These are phyloP conservation scores for Panthera leo DNA, from an alignment of 2,113 vertebrate genomes.

Conservation along the genomic window DNA sequence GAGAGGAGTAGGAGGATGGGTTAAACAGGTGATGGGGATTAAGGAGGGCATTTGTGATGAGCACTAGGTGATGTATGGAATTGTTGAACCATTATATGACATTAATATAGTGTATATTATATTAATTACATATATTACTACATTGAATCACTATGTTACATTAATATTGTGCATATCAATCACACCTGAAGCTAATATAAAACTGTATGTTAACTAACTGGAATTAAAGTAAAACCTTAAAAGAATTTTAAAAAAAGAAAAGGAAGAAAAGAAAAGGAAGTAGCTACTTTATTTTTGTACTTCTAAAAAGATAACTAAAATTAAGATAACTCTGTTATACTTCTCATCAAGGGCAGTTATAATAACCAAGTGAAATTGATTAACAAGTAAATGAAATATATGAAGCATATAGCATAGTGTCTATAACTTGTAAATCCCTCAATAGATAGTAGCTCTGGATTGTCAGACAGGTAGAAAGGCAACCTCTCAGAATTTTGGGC, in stretches of 20 bases:
- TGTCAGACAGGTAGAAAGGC: neutral
- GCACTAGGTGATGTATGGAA: neutral
- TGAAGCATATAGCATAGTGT: neutral
- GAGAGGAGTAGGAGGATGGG: neutral
- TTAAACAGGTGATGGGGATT: neutral
- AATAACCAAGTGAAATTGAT: slow-evolving; percentile 15
- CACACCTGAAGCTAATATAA: neutral
- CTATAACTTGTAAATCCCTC: neutral
- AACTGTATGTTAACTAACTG: neutral
- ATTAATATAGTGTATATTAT: too few species aligned
- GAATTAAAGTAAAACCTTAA: neutral
- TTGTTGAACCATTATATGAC: neutral
- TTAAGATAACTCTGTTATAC: neutral
- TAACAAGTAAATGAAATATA: neutral
- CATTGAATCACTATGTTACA: too few species aligned
- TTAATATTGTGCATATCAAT: too few species aligned
- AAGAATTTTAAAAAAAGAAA: neutral
- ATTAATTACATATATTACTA: too few species aligned
- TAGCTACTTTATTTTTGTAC: neutral
- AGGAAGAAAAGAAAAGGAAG: neutral
- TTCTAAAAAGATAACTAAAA: slow-evolving; percentile 6
- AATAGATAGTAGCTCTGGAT: neutral
- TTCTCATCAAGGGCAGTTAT: neutral
- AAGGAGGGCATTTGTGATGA: neutral
- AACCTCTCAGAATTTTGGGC: neutral